phyloP scores from a whole-genome alignment of 2,888 invertebrate genomes.

The Oscheius sp. region DNA sequence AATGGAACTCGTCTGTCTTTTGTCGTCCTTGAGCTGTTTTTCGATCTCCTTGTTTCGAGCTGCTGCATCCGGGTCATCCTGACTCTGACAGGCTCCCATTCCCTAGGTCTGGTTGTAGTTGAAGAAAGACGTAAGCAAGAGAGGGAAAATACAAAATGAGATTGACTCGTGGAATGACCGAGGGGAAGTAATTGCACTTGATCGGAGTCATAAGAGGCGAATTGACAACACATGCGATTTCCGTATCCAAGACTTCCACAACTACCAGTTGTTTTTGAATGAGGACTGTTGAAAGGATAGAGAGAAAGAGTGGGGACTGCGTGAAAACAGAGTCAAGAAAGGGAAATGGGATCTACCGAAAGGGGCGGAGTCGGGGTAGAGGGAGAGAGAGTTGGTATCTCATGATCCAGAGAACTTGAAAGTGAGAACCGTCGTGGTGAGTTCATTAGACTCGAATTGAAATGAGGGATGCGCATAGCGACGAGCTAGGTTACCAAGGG shows the following conservation, averaged over 20 bases:
- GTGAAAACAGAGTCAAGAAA: no score
- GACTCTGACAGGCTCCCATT: conserved; percentile 61
- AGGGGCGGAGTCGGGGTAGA: no score
- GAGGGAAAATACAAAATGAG: not conserved
- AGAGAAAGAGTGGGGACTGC: not conserved
- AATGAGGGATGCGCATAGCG: no score
- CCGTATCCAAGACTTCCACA: no score
- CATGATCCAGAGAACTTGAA: no score
- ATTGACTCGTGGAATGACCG: no score
- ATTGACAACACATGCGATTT: no score
- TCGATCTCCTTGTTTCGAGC: conserved; percentile 69
- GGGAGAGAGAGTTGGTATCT: no score
- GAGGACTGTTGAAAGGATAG: not conserved
- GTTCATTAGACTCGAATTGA: no score
- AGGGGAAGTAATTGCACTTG: not conserved
- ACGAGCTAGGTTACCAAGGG: no score
- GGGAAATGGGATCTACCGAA: no score
- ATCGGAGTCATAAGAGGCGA: not conserved
- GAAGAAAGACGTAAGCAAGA: not conserved
- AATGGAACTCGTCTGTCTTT: conserved; percentile 67
- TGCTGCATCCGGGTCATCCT: conserved; percentile 53
- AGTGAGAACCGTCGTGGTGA: no score
- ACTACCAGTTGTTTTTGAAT: not conserved
- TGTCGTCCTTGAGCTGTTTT: conserved; percentile 69
- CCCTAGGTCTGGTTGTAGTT: not conserved